These are phyloP conservation scores for Brenthis daphne DNA, from an alignment of 2,888 invertebrate species.

Conservation along the genomic window DNA sequence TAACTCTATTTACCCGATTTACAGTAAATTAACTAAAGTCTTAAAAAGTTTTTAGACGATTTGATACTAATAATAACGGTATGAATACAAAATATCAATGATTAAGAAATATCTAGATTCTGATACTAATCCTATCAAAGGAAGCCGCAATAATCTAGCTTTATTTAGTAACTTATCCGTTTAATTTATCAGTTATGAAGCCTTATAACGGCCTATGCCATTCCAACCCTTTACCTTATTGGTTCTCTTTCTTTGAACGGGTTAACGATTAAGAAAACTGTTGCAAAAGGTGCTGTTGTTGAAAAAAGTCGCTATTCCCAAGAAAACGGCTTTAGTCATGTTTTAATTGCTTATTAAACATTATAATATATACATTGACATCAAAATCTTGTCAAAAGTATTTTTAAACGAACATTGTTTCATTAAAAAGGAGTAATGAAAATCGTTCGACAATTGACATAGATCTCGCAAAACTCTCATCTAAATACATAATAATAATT, in stretches of 20 bases:
- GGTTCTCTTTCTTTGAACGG: slow-evolving; percentile 34
- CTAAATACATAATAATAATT: no score
- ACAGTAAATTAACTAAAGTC: not conserved
- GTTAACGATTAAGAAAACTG: slow-evolving; percentile 11
- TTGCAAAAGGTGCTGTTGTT: not conserved
- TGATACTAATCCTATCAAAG: slow-evolving; percentile 25
- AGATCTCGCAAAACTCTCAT: no score
- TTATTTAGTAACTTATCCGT: slow-evolving; percentile 22
- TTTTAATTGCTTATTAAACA: not conserved
- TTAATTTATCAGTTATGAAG: slow-evolving; percentile 33
- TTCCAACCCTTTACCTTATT: slow-evolving; percentile 27
- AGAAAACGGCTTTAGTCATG: slow-evolving; percentile 6
- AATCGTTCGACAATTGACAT: no score
- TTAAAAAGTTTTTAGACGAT: no score
- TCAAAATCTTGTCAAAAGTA: no score
- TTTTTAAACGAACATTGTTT: no score
- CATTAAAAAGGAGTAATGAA: no score
- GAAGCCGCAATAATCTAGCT: slow-evolving; percentile 29
- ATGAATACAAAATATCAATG: not conserved
- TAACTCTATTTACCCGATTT: not conserved
- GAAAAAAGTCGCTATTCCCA: not conserved
- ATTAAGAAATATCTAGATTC: slow-evolving; percentile 14
- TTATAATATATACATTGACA: no score
- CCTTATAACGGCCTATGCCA: slow-evolving; percentile 20
- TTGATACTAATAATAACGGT: not conserved